Conservation (phyloP, 1,140 invertebrate genomes). For the Drosophila tsacasi region DNA sequence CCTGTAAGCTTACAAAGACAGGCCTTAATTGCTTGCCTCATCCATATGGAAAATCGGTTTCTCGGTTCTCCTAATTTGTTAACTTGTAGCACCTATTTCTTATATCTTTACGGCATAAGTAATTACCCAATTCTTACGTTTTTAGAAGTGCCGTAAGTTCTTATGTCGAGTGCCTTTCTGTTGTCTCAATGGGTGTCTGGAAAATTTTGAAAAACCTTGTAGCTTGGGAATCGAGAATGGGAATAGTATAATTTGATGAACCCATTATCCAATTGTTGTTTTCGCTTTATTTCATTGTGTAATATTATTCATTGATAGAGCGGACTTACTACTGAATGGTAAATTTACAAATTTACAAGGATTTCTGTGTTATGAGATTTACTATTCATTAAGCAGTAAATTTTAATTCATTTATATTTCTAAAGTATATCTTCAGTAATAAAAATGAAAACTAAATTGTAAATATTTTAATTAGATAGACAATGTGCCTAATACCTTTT, state of each 20-base stretch:
- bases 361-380: too few species aligned
- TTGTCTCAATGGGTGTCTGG: neutral
- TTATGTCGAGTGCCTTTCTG: neutral
- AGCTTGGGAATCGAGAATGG: neutral
- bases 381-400: too few species aligned
- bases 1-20: neutral
- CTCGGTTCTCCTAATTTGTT: neutral
- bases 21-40: neutral
- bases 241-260: neutral
- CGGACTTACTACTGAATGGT: too few species aligned
- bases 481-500: too few species aligned
- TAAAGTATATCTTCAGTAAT: too few species aligned
- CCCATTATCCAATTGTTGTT: neutral
- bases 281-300: neutral
- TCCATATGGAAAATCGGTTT: constrained; percentile 13
- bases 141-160: neutral
- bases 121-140: neutral
- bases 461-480: too few species aligned
- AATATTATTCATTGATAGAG: neutral
- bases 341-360: too few species aligned
- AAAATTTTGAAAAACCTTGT: neutral
- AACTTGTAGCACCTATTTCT: too few species aligned
- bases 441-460: too few species aligned
- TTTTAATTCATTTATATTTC: too few species aligned
- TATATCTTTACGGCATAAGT: neutral